Evolutionary conservation across 1,140 invertebrate species (phyloP).

Genomic region (Brachionus sp.): DNA sequence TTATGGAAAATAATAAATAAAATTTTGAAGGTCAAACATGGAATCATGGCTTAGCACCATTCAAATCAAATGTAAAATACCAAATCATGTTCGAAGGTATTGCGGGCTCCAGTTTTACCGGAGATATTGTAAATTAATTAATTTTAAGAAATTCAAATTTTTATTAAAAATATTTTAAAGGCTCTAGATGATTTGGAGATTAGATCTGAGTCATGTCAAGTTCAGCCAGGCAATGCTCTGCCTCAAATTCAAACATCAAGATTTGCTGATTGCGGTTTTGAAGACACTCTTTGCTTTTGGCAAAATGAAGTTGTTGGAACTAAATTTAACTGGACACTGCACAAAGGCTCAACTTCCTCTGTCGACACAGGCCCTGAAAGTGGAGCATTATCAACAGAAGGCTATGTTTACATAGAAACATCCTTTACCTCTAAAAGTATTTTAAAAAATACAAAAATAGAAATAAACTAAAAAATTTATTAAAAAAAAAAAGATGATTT

Average conservation of each 20-base stretch:
- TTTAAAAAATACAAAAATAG: no score
- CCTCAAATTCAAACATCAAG: conserved; percentile 32
- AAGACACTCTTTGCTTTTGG: conserved; percentile 51
- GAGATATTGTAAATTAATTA: conserved; percentile 64
- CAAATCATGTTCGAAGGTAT: conserved; percentile 61
- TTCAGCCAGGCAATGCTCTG: not conserved
- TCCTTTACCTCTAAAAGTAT: no score
- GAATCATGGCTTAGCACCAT: conserved; percentile 15
- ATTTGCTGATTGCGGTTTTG: conserved; percentile 65
- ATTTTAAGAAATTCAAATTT: not conserved
- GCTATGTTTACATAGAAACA: conserved; percentile 51
- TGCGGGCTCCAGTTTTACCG: conserved; percentile 66
- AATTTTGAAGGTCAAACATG: conserved; percentile 11
- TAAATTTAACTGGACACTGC: conserved; percentile 39
- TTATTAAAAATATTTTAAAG: not conserved
- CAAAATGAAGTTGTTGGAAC: not conserved
- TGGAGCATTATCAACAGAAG: conserved; percentile 42
- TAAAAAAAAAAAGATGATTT: no score
- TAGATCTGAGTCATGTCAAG: not conserved
- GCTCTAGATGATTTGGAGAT: conserved; percentile 38
- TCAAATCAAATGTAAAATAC: conserved; percentile 3
- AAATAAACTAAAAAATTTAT: no score
- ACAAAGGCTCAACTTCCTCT: not conserved
- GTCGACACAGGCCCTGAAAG: not conserved
- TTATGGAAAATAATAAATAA: not conserved